Conservation (phyloP, 64 coral and sea anemone genomes). For the Porites lutea region DNA sequence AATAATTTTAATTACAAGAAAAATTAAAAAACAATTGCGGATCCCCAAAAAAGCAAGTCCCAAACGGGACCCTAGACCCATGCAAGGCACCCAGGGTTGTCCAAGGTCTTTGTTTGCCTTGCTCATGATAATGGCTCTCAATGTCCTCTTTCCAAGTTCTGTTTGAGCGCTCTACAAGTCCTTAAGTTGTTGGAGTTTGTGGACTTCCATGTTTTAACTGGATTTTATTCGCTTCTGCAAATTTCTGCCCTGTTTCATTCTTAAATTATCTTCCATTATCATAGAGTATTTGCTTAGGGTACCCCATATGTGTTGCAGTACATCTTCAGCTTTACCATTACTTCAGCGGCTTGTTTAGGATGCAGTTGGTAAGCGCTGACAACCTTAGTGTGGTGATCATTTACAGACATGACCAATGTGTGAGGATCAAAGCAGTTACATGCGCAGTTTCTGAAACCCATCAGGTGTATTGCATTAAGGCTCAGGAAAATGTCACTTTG, state of each 20-base stretch:
- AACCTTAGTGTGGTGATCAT: conserved; percentile 20
- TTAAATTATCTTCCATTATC: conserved; percentile 26
- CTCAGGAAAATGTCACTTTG: neutral
- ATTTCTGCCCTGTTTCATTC: neutral
- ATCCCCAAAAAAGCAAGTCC: too few species aligned
- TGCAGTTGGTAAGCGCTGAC: neutral
- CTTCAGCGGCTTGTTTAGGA: neutral
- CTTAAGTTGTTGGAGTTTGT: conserved; percentile 2
- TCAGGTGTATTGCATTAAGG: neutral
- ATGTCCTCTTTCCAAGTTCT: conserved; percentile 15
- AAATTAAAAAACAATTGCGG: too few species aligned
- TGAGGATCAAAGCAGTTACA: neutral
- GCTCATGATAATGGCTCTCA: neutral
- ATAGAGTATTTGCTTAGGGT: neutral
- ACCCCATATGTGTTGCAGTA: neutral
- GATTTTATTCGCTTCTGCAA: neutral
- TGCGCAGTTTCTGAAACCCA: conserved; percentile 4
- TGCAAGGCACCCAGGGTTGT: too few species aligned
- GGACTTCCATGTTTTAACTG: neutral
- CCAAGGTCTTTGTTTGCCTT: neutral
- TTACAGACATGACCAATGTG: conserved; percentile 3
- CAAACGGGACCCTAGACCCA: too few species aligned
- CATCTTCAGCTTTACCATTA: neutral
- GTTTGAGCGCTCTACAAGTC: neutral
- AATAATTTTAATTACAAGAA: too few species aligned